Conservation (phyloP, 1,140 invertebrate genomes). For the Eulimnadia texana region DNA sequence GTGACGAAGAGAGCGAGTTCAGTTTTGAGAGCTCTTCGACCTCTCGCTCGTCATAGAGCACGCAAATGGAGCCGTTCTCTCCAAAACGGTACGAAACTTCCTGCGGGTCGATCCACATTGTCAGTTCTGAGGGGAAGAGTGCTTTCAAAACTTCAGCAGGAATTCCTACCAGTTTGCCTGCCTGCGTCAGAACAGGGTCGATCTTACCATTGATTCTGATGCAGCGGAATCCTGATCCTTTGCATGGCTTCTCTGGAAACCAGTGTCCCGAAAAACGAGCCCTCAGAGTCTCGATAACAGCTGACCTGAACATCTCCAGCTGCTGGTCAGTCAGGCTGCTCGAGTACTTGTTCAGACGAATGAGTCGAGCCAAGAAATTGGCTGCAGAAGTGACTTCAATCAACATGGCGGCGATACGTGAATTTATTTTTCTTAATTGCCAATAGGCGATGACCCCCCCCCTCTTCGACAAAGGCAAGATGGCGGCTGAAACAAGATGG, state of each 20-base stretch:
- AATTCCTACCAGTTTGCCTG: conserved; percentile 39
- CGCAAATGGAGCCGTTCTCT: conserved; percentile 53
- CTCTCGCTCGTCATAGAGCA: conserved; percentile 35
- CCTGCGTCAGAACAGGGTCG: conserved; percentile 45
- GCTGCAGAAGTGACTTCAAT: conserved; percentile 45
- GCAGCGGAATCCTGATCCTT: conserved; percentile 48
- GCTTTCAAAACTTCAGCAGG: conserved; percentile 32
- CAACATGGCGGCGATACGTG: conserved; percentile 38
- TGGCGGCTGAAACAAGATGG: background rate
- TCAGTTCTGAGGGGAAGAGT: conserved; percentile 45
- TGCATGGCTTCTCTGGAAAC: conserved; percentile 47
- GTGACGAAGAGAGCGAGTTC: background rate
- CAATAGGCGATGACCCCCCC: too few species aligned
- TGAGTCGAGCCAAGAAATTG: conserved; percentile 44
- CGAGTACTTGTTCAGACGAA: conserved; percentile 34
- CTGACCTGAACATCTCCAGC: conserved; percentile 37
- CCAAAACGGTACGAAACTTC: conserved; percentile 52
- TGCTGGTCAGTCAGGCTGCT: conserved; percentile 33
- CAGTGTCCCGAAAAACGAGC: conserved; percentile 44
- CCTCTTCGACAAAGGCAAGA: background rate
- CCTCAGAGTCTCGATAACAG: conserved; percentile 36
- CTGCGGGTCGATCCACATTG: conserved; percentile 50
- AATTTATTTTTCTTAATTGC: too few species aligned
- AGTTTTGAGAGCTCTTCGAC: background rate
- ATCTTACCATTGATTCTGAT: conserved; percentile 49